Base-by-base conservation (phyloP, 2,113 vertebrate genomes). In the Protomyctophum bolini region DNA sequence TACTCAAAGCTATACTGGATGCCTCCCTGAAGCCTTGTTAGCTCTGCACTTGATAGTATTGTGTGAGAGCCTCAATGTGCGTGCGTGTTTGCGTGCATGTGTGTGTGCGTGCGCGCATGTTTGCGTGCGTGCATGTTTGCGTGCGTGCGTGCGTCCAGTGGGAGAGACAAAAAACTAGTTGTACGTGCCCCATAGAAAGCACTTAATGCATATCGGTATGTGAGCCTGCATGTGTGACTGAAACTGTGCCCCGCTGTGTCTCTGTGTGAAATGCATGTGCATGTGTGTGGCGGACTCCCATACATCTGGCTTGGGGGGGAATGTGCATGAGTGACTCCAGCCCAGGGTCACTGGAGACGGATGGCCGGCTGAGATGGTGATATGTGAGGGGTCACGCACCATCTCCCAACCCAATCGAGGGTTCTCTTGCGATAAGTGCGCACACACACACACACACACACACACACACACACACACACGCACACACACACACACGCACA, bases 341-440 rank as follows among this genome's bases (percentile, higher is more conserved):
- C 71, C 56, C 58, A 61, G 12, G 73, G 77, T 81, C 81, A 77
- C 59, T 15, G 41, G 66, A 86, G 76, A 75, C 6, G 63, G 33
- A 41, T 64, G 54, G 8, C 33, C 55, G 70, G 58, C 77, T 79
- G 79, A 89, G 58, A 77, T 58, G 60, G 68, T 82, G 80, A 88
- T 79, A 82, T 81, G 59, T 82, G 73, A 66, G 59, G 70, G 78
- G 82, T 85, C 73, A 75, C 7, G 49, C 71, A 80, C 75, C 65
- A 81, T 77, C 66, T 75, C 54, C 45, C 68, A 63, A 61, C 77
- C 83, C 82, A 82, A 85, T 86, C 85, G 81, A 83, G 48, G 51
- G 75, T 3, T 41, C 5, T 41, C 33, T 41, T 33, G 33, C 33
- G 33, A n/a, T 33, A 4, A 2, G 66, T 33, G 51, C 70, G 47